Conservation (phyloP, 2,888 invertebrate genomes). For the Orthonevra nobilis region DNA sequence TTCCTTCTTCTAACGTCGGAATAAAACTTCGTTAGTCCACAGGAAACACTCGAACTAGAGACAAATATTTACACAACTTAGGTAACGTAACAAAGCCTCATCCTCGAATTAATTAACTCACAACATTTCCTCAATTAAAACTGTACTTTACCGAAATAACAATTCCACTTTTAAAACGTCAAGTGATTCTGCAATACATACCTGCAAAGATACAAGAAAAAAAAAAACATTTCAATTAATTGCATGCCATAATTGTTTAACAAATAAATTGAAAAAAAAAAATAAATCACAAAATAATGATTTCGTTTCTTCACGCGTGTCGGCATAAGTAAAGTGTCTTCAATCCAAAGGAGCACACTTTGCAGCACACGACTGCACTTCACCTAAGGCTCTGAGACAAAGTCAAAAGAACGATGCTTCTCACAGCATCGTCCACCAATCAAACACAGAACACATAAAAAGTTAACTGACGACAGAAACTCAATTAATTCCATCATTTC, state of each 20-base stretch:
- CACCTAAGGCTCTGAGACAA: no score
- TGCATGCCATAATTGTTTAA: conserved; percentile 19
- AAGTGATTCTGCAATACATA: conserved; percentile 3
- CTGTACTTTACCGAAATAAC: conserved; percentile 31
- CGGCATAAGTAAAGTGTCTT: conserved; percentile 31
- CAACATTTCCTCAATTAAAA: conserved; percentile 43
- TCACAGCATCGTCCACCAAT: conserved; percentile 4
- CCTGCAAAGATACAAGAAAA: conserved; percentile 41
- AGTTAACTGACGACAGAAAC: conserved; percentile 35
- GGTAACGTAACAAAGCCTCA: neutral
- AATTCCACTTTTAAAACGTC: neutral
- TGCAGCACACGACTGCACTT: conserved; percentile 31
- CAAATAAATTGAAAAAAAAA: conserved; percentile 21
- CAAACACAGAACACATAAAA: conserved; percentile 13
- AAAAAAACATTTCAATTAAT: conserved; percentile 26
- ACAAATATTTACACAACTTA: no score
- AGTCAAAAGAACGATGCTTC: no score
- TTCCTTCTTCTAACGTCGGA: no score
- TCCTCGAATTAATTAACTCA: conserved; percentile 3
- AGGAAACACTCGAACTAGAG: no score
- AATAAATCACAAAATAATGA: conserved; percentile 30
- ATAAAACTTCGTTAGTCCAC: no score
- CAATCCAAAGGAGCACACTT: conserved; percentile 9
- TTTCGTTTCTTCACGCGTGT: conserved; percentile 28
- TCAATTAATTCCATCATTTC: conserved; percentile 38